A percentile compares a stretch with the other conserved stretches of the same genome.
These are phyloP conservation scores for Drosophila eohydei DNA, from an alignment of 2,888 invertebrate genomes.

Conservation along the genomic window DNA sequence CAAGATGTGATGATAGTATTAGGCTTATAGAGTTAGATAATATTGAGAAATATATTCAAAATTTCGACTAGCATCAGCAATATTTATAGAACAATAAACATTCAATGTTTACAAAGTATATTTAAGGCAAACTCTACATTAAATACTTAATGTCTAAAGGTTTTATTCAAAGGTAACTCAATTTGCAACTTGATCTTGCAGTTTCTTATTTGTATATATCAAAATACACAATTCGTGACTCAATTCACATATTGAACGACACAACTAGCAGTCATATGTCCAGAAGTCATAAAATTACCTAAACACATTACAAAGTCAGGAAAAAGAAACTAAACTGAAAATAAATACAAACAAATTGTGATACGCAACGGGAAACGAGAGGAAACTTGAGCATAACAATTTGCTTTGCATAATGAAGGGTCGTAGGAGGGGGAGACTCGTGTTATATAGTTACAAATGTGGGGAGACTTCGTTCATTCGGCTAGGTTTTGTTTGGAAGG, in stretches of 20 bases:
- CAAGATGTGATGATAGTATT: too few species aligned
- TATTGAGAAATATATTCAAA: too few species aligned
- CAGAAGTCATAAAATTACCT: constrained; percentile 37
- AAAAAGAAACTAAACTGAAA: constrained; percentile 1
- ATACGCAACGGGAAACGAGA: constrained; percentile 35
- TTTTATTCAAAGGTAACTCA: background rate
- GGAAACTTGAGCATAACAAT: constrained; percentile 54
- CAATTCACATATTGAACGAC: background rate
- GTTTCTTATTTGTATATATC: background rate
- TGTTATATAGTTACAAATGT: constrained; percentile 1
- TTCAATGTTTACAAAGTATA: too few species aligned
- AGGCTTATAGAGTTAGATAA: too few species aligned
- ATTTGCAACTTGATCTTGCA: background rate
- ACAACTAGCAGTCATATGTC: constrained; percentile 13
- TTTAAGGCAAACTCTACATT: too few species aligned
- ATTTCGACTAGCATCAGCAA: too few species aligned
- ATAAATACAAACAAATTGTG: constrained; percentile 21
- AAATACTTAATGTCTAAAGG: too few species aligned
- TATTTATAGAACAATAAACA: too few species aligned
- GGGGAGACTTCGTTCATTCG: background rate
- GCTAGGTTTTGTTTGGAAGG: background rate
- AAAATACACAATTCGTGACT: background rate
- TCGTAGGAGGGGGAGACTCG: background rate
- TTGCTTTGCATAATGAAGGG: constrained; percentile 50
- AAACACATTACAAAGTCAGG: constrained; percentile 42